phyloP scores from a whole-genome alignment of 2,113 vertebrate genomes.

The Platichthys flesus region DNA sequence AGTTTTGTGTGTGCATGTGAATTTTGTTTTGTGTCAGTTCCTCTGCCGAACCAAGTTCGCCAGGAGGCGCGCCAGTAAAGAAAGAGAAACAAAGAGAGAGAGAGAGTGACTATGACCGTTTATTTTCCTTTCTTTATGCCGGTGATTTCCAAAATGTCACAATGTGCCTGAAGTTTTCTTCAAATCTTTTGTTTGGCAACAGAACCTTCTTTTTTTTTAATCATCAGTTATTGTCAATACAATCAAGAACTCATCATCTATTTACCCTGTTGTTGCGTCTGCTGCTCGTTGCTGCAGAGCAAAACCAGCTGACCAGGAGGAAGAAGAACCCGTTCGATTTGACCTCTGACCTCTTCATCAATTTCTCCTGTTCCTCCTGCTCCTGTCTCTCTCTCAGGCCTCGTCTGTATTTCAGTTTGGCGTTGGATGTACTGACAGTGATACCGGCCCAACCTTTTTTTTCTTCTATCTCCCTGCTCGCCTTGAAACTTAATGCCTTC shows the following conservation, averaged over 20 bases:
- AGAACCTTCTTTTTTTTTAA: slow-evolving; percentile 11
- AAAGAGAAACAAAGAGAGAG: slow-evolving; percentile 33
- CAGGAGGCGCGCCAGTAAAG: slow-evolving; percentile 23
- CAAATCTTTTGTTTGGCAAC: slow-evolving; percentile 52
- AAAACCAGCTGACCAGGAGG: slow-evolving; percentile 52
- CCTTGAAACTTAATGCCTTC: slow-evolving; percentile 52
- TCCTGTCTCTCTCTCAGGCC: slow-evolving; percentile 48
- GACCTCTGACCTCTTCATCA: slow-evolving; percentile 51
- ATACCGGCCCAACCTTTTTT: slow-evolving; percentile 30
- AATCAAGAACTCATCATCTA: slow-evolving; percentile 2
- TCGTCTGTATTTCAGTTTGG: slow-evolving; percentile 36
- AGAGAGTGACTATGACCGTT: slow-evolving; percentile 20
- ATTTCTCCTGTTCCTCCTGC: slow-evolving; percentile 15
- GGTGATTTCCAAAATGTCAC: slow-evolving; percentile 80
- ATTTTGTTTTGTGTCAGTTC: slow-evolving; percentile 23
- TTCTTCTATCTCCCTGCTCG: slow-evolving; percentile 25
- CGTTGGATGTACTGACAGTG: slow-evolving; percentile 32
- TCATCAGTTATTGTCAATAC: background rate
- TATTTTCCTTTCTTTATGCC: slow-evolving; percentile 42
- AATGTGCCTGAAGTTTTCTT: slow-evolving; percentile 79
- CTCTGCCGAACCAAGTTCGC: slow-evolving; percentile 62
- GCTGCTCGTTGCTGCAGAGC: slow-evolving; percentile 36
- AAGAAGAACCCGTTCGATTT: slow-evolving; percentile 32
- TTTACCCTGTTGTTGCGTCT: slow-evolving; percentile 26
- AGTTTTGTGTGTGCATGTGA: slow-evolving; percentile 40